Base-by-base conservation (phyloP, 1,140 invertebrate species). In the Drosophila pruinosa region DNA sequence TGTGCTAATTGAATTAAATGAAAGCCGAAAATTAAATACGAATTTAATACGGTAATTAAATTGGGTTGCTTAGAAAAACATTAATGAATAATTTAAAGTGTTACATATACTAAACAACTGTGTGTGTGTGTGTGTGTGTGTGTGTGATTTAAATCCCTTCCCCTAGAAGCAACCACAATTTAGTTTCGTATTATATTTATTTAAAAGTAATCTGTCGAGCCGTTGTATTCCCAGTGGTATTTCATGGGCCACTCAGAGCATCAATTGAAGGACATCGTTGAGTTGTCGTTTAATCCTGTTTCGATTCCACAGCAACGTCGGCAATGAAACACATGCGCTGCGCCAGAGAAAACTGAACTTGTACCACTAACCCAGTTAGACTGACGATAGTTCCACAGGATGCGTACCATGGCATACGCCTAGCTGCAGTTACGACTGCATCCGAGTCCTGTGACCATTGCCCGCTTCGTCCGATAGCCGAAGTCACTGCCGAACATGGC, bases 311-410 rank as follows among this genome's bases (percentile, higher is more conserved):
- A 57, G 74, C 59, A 61, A 68, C 50, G 5, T 19, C 53, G 80
- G 65, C 12, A 79, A 17, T 19, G 78, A 43, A 83, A 83, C 78
- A 64, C 34, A 45, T 43, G 45, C 70, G 57, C 62, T 58, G 57
- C 56, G 70, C 64, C 70, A 67, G 56, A 63, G 56, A 50, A 43
- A 45, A 90, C 88, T 90, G 88, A 90, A 90, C 89, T 90, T 90
- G 89, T 90, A 90, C 82, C 89, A 90, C 71, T 90, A 90, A 90
- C 89, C 89, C 89, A 90, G 78, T 90, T 90, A 90, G 77, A 58
- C 15, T n/a, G 12, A 6, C 41, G 38, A 8, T 69, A 28, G 26
- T 52, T 53, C 62, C 63, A 72, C 69, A 67, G 47, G 67, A 70
- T 64, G 45, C 41, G 59, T 48, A 21, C 41, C 28, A 38, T 38